A percentile compares a stretch with the other conserved stretches of the same genome.
phyloP scores from a whole-genome alignment of 1,140 invertebrate species.

The Aphelenchoides fujianensis region DNA sequence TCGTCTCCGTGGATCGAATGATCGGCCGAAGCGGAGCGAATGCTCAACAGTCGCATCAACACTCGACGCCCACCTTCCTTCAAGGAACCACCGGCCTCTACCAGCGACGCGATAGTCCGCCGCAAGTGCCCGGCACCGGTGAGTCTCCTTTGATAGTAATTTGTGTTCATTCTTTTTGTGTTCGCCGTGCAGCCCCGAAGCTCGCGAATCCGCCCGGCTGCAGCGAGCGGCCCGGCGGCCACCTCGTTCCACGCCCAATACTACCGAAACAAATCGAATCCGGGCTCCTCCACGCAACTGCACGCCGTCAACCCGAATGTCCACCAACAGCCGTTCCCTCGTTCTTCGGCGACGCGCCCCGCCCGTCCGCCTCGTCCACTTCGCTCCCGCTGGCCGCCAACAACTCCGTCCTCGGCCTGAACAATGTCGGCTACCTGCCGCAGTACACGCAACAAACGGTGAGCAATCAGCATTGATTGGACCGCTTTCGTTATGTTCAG shows the following conservation, averaged over 20 bases:
- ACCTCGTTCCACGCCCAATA: background rate
- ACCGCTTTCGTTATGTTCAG: too few species aligned
- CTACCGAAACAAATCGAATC: slow-evolving; percentile 4
- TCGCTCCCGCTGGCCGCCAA: slow-evolving; percentile 4
- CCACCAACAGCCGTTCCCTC: background rate
- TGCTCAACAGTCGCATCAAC: slow-evolving; percentile 11
- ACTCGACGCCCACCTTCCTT: slow-evolving; percentile 31
- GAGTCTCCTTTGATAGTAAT: background rate
- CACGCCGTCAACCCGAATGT: background rate
- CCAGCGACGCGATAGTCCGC: slow-evolving; percentile 29
- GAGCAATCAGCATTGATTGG: background rate
- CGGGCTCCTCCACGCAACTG: slow-evolving; percentile 3
- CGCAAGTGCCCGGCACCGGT: slow-evolving; percentile 28
- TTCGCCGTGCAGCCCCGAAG: background rate
- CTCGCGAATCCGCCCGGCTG: background rate
- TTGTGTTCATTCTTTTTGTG: too few species aligned
- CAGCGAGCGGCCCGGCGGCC: background rate
- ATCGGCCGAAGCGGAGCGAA: background rate
- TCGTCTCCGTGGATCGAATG: too few species aligned
- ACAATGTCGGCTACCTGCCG: background rate
- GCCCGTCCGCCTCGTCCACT: slow-evolving; percentile 16
- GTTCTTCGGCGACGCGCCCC: background rate
- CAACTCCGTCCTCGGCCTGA: background rate
- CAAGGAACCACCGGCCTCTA: slow-evolving; percentile 32
- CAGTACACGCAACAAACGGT: slow-evolving; percentile 2